Evolutionary conservation across 2,113 vertebrate species (phyloP).

Genomic region (Odocoileus hemionus): DNA sequence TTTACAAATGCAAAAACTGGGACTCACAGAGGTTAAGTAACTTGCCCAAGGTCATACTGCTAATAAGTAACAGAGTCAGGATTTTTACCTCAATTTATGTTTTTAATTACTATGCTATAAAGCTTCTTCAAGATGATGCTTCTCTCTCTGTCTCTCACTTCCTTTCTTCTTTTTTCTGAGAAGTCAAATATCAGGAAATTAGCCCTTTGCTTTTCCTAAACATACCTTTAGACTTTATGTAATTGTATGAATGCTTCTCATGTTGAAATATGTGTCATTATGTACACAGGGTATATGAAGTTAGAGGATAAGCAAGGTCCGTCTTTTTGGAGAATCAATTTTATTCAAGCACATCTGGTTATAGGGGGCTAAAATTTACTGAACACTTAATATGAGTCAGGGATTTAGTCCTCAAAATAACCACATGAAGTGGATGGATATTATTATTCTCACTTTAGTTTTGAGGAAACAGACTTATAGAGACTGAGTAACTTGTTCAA

Average conservation of each 20-base stretch:
- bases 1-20: neutral
- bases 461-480: neutral
- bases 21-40: neutral
- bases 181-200: neutral
- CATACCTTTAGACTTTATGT: neutral
- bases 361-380: neutral
- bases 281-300: neutral
- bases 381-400: neutral
- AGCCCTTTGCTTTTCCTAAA: neutral
- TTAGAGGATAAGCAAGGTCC: neutral
- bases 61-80: neutral
- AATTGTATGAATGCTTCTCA: neutral
- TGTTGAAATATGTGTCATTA: neutral
- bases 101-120: neutral
- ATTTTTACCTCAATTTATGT: slow-evolving; percentile 3
- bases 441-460: neutral
- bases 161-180: neutral
- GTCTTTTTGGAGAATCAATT: neutral
- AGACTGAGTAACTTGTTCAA: neutral
- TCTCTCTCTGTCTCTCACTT: neutral
- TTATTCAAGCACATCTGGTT: neutral
- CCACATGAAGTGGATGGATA: neutral
- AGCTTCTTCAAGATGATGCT: neutral
- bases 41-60: neutral
- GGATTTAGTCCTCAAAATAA: slow-evolving; percentile 2